Evolutionary conservation across 2,888 invertebrate genomes (phyloP).

Genomic region (Drosophila macrospina): DNA sequence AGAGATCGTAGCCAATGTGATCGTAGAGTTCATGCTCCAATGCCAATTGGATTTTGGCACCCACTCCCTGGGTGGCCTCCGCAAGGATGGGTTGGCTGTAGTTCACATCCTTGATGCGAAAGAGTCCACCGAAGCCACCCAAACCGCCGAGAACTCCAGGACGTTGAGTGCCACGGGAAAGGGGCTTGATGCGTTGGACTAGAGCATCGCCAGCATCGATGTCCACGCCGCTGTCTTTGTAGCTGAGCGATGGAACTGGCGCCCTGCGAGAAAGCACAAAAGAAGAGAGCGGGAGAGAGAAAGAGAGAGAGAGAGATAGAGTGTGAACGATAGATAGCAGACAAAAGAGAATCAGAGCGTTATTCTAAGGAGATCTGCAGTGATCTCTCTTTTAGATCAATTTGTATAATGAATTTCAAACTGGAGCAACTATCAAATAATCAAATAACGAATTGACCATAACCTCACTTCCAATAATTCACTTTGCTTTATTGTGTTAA

Average conservation of each 20-base stretch:
- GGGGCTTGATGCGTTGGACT: constrained; percentile 92
- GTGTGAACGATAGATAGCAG: no score
- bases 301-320: neutral
- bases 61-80: constrained; percentile 98
- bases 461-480: neutral
- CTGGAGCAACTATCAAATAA: neutral
- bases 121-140: constrained; percentile 97
- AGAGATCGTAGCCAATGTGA: constrained; percentile 96
- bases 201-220: constrained; percentile 96
- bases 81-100: constrained; percentile 94
- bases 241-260: constrained; percentile 87
- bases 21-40: constrained; percentile 91
- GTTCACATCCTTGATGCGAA: constrained; percentile 90
- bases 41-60: constrained; percentile 97
- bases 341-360: neutral
- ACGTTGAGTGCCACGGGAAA: constrained; percentile 91
- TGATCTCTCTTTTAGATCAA: neutral
- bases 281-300: neutral
- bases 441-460: neutral
- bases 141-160: constrained; percentile 92
- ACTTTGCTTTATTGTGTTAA: constrained; percentile 3
- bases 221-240: constrained; percentile 96
- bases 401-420: neutral
- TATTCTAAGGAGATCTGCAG: neutral
- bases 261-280: constrained; percentile 5